Evolutionary conservation across 2,113 vertebrate genomes (phyloP).

Genomic region (Indri indri): DNA sequence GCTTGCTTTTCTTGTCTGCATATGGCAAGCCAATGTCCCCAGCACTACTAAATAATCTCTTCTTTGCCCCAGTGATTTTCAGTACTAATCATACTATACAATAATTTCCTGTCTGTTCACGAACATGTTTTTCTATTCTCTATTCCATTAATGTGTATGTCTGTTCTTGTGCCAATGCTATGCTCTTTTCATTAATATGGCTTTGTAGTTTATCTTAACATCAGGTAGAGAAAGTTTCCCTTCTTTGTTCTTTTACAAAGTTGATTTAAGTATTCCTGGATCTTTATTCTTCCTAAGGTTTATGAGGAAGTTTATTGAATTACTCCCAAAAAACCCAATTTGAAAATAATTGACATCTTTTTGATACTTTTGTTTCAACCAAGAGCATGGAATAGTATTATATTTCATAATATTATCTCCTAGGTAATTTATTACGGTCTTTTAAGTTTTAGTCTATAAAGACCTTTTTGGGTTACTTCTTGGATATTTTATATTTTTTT

Average conservation of each 20-base stretch:
- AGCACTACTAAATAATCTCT: background rate
- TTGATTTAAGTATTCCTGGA: background rate
- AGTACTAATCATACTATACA: background rate
- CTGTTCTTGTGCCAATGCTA: background rate
- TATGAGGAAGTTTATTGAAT: background rate
- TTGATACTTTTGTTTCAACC: background rate
- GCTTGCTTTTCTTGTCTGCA: background rate
- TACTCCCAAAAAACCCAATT: background rate
- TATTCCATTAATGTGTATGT: background rate
- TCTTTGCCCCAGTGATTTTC: background rate
- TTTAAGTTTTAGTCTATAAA: background rate
- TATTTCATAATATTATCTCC: background rate
- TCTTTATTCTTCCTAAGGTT: background rate
- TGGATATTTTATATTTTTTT: background rate
- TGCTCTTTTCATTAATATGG: background rate
- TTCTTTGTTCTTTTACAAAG: background rate
- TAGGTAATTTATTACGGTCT: background rate
- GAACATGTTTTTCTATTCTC: background rate
- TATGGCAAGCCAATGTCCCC: background rate
- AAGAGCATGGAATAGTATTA: background rate
- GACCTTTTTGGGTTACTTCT: background rate
- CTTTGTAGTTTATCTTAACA: background rate
- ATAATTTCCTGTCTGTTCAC: background rate
- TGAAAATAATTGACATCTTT: background rate
- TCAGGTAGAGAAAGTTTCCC: background rate